Conservation (phyloP, 1,140 invertebrate genomes). For the Zophobas atratus region DNA sequence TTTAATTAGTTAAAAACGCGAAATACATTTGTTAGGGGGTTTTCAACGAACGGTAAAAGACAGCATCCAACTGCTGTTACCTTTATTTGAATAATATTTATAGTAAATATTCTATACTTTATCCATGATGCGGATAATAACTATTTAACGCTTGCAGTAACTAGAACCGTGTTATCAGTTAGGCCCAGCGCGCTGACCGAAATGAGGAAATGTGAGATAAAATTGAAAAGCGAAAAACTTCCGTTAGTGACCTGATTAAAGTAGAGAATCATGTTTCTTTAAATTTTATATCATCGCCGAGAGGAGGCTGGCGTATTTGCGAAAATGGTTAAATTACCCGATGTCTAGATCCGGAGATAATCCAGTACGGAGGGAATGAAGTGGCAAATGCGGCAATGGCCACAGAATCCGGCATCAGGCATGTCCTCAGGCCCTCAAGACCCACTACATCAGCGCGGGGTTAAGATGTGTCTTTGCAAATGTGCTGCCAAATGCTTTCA, state of each 20-base stretch:
- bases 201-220: background rate
- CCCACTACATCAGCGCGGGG: conserved; percentile 39
- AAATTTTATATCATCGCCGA: conserved; percentile 48
- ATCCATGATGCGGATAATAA: too few species aligned
- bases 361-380: conserved; percentile 51
- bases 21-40: too few species aligned
- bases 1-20: too few species aligned
- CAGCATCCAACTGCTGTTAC: too few species aligned
- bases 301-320: conserved; percentile 46
- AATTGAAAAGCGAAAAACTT: conserved; percentile 29
- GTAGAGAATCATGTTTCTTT: conserved; percentile 47
- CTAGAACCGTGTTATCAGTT: background rate
- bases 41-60: too few species aligned
- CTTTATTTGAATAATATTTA: too few species aligned
- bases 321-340: conserved; percentile 51
- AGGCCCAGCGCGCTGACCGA: background rate
- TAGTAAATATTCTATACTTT: too few species aligned
- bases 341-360: conserved; percentile 53
- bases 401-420: conserved; percentile 50
- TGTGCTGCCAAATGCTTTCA: conserved; percentile 38
- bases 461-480: conserved; percentile 38
- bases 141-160: background rate
- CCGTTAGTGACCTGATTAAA: conserved; percentile 47
- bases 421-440: conserved; percentile 49
- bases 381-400: conserved; percentile 52